Conservation (phyloP, 1,140 invertebrate genomes). For the Bombus polaris region DNA sequence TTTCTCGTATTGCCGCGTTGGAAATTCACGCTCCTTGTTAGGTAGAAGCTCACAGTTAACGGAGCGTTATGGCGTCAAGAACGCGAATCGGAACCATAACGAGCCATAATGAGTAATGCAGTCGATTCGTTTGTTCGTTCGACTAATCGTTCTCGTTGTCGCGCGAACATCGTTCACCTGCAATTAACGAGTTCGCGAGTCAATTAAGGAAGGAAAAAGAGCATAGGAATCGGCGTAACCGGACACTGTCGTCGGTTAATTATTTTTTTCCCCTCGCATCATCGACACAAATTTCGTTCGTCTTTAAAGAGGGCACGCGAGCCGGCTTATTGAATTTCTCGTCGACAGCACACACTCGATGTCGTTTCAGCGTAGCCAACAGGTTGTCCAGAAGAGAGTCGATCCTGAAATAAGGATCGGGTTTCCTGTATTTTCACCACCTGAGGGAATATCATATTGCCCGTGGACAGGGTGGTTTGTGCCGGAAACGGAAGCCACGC, state of each 20-base stretch:
- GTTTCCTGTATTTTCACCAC: constrained; percentile 36
- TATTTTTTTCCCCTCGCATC: constrained; percentile 18
- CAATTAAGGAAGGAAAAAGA: background rate
- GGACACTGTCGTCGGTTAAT: constrained; percentile 23
- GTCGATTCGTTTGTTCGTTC: constrained; percentile 2
- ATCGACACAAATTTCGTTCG: constrained; percentile 47
- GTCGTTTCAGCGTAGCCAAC: constrained; percentile 41
- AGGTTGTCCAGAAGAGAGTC: constrained; percentile 30
- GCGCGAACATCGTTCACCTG: background rate
- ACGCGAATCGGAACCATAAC: background rate
- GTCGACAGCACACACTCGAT: background rate
- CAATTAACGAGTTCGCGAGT: constrained; percentile 34
- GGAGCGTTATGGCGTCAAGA: background rate
- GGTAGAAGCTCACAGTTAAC: no score
- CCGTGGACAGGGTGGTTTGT: constrained; percentile 3
- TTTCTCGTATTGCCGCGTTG: background rate
- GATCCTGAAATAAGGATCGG: constrained; percentile 47
- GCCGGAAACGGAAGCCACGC: constrained; percentile 55
- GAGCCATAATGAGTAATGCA: background rate
- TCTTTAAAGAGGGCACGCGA: constrained; percentile 33
- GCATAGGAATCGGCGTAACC: background rate
- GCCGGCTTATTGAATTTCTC: constrained; percentile 43
- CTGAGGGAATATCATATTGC: constrained; percentile 49
- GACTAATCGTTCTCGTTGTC: background rate
- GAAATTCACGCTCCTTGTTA: background rate